Base-by-base conservation (phyloP, 2,797 vertebrate species). In the Molossus alvarezi region DNA sequence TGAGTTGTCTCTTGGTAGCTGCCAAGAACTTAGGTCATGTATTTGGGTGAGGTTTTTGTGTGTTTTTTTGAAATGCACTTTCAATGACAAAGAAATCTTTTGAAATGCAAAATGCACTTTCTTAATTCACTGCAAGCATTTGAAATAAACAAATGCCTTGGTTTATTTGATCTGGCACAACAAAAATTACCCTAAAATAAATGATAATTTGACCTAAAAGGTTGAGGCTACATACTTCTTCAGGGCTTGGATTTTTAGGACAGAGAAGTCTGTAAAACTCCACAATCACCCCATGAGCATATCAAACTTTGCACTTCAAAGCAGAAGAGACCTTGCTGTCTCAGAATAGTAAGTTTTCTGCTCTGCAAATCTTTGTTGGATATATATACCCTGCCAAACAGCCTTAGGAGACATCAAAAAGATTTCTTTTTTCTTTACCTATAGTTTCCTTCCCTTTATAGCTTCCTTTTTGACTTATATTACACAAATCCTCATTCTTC, bases 111-210 rank as follows among this genome's bases (percentile, higher is more conserved):
- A 97, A 73, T 73, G 91, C 9, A 80, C 73, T 92, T 95, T 96
- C 60, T 57, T 81, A 93, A 84, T 87, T 89, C 55, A 93, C 33
- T 73, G 29, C 41, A 87, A 95, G 23, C 65, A 64, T 91, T 95
- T 94, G 55, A 93, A 95, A 91, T 90, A 96, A 97, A 93, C 76
- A 96, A 93, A 92, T 92, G 67, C 83, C 91, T 95, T 75, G 27
- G 64, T 64, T 92, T 95, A 94, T 91, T 95, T 94, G 71, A 92
- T 95, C 37, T 41, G 51, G 71, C 79, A 64, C 71, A 92, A 12
- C 87, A 37, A 89, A 95, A 90, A 95, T 94, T 77, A 93, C 51
- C 41, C 37, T 90, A 85, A 96, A 86, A 93, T 77, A 29, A 77
- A 67, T 88, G 55, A 73, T 80, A 86, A 96, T 57, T 91, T 88